phyloP scores from a whole-genome alignment of 2,888 invertebrate species.

The Autographa pulchrina region DNA sequence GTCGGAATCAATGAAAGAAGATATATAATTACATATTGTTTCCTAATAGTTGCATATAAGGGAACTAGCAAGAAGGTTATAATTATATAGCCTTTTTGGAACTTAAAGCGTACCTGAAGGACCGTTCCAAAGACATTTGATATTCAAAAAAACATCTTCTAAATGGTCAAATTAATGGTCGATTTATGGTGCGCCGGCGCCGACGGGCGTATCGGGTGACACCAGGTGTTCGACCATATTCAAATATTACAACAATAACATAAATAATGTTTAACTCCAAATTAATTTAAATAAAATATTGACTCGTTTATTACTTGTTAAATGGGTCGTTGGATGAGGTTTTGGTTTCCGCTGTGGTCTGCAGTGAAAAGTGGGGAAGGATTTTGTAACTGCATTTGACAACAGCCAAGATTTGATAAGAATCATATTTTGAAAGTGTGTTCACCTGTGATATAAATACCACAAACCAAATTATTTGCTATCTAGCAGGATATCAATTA shows the following conservation, averaged over 20 bases:
- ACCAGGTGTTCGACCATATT: constrained; percentile 72
- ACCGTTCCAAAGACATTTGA: constrained; percentile 52
- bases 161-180: constrained; percentile 58
- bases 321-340: constrained; percentile 28
- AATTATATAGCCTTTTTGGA: constrained; percentile 28
- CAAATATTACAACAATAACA: constrained; percentile 50
- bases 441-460: too few relatives aligned
- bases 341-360: constrained; percentile 24
- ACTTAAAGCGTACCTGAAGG: constrained; percentile 37
- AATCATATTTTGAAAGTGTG: too few relatives aligned
- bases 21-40: too few relatives aligned
- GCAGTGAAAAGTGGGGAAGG: neutral
- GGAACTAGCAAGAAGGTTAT: neutral
- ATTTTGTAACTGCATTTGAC: neutral
- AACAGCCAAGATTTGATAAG: too few relatives aligned
- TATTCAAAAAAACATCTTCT: constrained; percentile 48
- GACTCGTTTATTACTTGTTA: constrained; percentile 47
- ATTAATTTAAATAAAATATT: constrained; percentile 58
- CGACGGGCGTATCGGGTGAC: constrained; percentile 66
- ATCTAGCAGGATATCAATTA: too few relatives aligned
- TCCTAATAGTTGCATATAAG: neutral
- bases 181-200: constrained; percentile 53
- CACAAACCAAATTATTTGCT: too few relatives aligned
- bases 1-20: too few relatives aligned
- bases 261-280: constrained; percentile 54